Conservation (phyloP, 2,888 invertebrate species). For the Oxytorus armatus region DNA sequence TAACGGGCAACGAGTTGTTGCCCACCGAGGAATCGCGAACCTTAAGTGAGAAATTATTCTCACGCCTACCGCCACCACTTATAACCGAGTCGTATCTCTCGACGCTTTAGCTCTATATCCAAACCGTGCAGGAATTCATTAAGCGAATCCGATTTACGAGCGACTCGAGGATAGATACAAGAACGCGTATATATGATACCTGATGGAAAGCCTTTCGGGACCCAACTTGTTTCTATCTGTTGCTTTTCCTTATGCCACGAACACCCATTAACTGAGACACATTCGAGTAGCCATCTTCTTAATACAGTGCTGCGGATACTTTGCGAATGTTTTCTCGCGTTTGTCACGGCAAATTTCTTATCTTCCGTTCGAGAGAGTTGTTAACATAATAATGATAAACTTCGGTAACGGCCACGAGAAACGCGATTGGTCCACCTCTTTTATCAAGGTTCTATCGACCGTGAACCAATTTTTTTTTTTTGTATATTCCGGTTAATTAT, state of each 20-base stretch:
- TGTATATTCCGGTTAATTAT: constrained; percentile 7
- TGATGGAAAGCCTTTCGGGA: constrained; percentile 34
- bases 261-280: constrained; percentile 57
- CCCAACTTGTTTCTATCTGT: constrained; percentile 31
- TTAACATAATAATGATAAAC: constrained; percentile 13
- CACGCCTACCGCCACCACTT: constrained; percentile 65
- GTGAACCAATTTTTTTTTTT: neutral
- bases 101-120: constrained; percentile 19
- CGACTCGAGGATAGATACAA: constrained; percentile 51
- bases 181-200: constrained; percentile 42
- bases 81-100: constrained; percentile 53
- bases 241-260: constrained; percentile 11
- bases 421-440: too few species aligned
- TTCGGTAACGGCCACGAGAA: too few species aligned
- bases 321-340: constrained; percentile 35
- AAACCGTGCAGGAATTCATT: constrained; percentile 59
- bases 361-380: constrained; percentile 34
- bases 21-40: constrained; percentile 28
- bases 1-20: constrained; percentile 32
- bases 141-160: constrained; percentile 63
- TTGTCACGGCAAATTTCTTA: constrained; percentile 33
- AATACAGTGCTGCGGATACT: constrained; percentile 37
- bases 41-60: constrained; percentile 67
- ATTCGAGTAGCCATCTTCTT: constrained; percentile 52
- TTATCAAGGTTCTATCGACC: neutral